phyloP scores from a whole-genome alignment of 2,797 vertebrate genomes.

The Danio albolineatus region DNA sequence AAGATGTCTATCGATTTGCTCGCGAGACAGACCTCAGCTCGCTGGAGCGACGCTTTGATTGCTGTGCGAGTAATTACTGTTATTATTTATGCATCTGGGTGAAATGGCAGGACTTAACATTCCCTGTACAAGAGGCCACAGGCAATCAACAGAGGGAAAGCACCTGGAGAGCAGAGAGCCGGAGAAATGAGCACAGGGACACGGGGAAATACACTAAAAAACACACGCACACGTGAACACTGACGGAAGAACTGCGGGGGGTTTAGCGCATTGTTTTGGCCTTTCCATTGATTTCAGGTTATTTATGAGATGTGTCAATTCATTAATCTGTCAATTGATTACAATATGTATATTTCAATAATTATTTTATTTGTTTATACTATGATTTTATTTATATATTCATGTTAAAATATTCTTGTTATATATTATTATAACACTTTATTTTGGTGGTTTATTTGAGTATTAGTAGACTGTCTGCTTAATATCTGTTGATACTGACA shows the following conservation, averaged over 20 bases:
- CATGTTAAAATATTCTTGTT: neutral
- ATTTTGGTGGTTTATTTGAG: too few relatives aligned
- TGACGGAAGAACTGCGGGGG: neutral
- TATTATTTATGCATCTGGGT: constrained; percentile 90
- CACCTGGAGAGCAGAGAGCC: constrained; percentile 73
- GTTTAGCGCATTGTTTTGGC: neutral
- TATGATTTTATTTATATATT: neutral
- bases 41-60: constrained; percentile 87
- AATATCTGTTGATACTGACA: too few relatives aligned
- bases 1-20: constrained; percentile 88
- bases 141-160: constrained; percentile 85
- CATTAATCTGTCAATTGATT: neutral
- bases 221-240: neutral
- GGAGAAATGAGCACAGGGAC: constrained; percentile 52
- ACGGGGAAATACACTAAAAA: constrained; percentile 23
- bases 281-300: neutral
- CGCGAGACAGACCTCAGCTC: constrained; percentile 81
- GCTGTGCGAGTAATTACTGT: constrained; percentile 88
- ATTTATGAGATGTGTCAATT: neutral
- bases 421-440: too few relatives aligned
- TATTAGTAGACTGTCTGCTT: too few relatives aligned
- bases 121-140: constrained; percentile 86
- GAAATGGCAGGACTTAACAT: constrained; percentile 89
- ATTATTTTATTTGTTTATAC: neutral
- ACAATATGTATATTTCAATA: neutral